Conservation (phyloP, 2,797 vertebrate species). For the Carcharodon carcharias region DNA sequence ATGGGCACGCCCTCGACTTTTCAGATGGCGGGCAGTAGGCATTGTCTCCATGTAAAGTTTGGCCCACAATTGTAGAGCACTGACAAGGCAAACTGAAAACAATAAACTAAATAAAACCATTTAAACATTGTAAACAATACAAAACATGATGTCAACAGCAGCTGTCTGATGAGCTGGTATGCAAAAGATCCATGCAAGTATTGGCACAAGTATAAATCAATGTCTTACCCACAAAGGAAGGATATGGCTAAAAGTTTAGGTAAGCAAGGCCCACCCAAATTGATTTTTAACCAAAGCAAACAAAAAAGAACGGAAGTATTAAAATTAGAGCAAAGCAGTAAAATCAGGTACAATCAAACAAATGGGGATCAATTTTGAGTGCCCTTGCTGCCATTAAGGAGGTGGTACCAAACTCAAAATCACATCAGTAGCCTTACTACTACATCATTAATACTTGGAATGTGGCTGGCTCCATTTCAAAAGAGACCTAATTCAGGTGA, state of each 20-base stretch:
- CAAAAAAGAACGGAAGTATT: background rate
- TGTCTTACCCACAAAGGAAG: background rate
- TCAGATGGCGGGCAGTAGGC: no score
- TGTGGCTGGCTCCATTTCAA: background rate
- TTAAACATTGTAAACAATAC: background rate
- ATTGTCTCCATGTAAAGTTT: no score
- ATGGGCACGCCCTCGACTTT: no score
- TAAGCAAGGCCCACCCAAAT: background rate
- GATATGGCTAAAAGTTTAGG: background rate
- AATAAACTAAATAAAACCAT: background rate
- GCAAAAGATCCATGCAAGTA: background rate
- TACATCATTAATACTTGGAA: background rate
- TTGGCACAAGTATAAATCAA: background rate
- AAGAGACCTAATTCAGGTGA: background rate
- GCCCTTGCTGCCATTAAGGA: background rate
- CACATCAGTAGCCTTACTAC: no score
- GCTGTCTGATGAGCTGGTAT: background rate
- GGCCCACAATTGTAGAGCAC: background rate
- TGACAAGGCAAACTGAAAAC: background rate
- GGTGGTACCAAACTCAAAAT: no score
- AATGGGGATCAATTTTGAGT: background rate
- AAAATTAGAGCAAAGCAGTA: background rate
- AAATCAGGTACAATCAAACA: background rate
- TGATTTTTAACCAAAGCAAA: background rate
- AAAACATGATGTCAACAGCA: background rate